phyloP scores from a whole-genome alignment of 2,888 invertebrate genomes.

The Osmoderma eremita region DNA sequence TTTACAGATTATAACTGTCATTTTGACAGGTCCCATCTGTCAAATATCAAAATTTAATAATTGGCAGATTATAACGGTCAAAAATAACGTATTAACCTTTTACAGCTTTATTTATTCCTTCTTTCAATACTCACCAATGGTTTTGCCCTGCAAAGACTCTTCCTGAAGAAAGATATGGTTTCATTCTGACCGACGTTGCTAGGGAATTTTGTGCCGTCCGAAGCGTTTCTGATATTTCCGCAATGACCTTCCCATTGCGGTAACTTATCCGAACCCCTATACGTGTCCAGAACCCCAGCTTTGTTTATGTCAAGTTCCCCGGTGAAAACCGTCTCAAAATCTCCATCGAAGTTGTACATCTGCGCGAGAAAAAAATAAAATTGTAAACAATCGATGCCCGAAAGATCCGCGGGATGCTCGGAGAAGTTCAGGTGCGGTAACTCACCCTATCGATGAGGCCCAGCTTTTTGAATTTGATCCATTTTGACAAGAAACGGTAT shows the following conservation, averaged over 20 bases:
- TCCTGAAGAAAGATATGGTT: conserved; percentile 79
- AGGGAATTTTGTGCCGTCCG: conserved; percentile 87
- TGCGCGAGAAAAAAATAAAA: conserved; percentile 55
- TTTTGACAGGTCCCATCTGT: neutral
- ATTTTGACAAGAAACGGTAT: conserved; percentile 82
- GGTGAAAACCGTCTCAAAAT: conserved; percentile 81
- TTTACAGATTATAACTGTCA: too few relatives aligned
- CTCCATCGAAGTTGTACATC: conserved; percentile 88
- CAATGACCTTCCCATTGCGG: conserved; percentile 84
- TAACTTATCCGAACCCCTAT: conserved; percentile 75
- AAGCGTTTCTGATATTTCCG: conserved; percentile 78
- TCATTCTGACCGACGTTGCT: conserved; percentile 77
- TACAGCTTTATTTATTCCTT: too few relatives aligned
- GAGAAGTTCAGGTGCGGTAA: conserved; percentile 46
- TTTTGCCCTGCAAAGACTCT: conserved; percentile 86
- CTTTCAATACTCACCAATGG: conserved; percentile 70
- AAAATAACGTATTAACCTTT: conserved; percentile 16
- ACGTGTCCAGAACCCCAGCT: conserved; percentile 80
- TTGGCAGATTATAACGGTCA: neutral
- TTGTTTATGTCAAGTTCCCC: conserved; percentile 71
- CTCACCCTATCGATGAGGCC: conserved; percentile 89
- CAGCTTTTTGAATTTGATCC: conserved; percentile 88
- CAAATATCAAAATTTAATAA: neutral
- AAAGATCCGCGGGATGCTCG: neutral
- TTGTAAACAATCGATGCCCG: neutral